phyloP scores from a whole-genome alignment of 2,113 vertebrate genomes.

The Lipophrys pholis region DNA sequence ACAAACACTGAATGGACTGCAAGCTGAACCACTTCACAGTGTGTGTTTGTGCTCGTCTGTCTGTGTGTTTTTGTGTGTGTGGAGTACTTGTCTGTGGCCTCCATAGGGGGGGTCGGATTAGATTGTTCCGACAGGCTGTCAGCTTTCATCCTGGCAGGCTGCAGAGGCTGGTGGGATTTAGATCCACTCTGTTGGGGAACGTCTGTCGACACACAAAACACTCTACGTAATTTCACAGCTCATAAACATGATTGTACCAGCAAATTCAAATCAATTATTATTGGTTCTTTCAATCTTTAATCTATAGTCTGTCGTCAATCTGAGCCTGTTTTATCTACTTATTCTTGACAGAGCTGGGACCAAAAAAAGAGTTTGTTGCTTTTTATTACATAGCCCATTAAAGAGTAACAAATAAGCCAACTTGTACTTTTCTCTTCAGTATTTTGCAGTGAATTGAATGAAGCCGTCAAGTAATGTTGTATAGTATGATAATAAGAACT shows the following conservation, averaged over 20 bases:
- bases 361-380: neutral
- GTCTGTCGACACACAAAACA: constrained; percentile 52
- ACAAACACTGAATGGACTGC: constrained; percentile 39
- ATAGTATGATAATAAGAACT: neutral
- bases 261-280: neutral
- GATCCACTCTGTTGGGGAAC: constrained; percentile 50
- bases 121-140: constrained; percentile 61
- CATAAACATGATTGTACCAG: too few species aligned
- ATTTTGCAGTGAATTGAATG: neutral
- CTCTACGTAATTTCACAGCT: constrained; percentile 15
- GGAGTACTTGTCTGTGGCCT: constrained; percentile 53
- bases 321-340: neutral
- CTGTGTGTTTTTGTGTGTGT: constrained; percentile 39
- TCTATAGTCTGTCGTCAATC: neutral
- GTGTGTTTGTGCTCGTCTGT: constrained; percentile 7
- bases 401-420: neutral
- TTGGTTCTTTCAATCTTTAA: neutral
- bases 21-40: constrained; percentile 36
- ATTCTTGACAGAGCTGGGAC: neutral
- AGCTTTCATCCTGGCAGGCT: constrained; percentile 62
- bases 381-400: neutral
- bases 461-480: neutral
- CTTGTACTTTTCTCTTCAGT: neutral
- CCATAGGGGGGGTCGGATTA: constrained; percentile 62
- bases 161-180: constrained; percentile 56